Base-by-base conservation (phyloP, 1,140 invertebrate species). In the Doryteuthis pealeii region DNA sequence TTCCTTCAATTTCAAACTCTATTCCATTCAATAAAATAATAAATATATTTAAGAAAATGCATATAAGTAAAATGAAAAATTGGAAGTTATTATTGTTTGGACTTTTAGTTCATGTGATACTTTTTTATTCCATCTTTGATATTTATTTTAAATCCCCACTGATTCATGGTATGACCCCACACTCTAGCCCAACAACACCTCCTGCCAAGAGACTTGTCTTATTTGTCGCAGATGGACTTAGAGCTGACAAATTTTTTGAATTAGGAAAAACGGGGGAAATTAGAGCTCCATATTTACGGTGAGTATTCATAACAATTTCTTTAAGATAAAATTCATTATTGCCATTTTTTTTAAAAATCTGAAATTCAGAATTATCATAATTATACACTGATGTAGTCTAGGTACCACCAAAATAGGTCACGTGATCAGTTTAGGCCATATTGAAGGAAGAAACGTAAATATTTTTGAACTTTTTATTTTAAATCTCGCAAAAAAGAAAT, bases 191-290 rank as follows among this genome's bases (percentile, higher is more conserved):
- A 49, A 10, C 15, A 49, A 73, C 77, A 43, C 89, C 93, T 0
- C 91, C 92, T 31, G 93, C 95, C 0, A 92, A 93, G 82, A 89
- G 95, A 77, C 82, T 97, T 33, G 92, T 97, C 32, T 88, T 98
- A 12, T 92, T 98, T 86, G 91, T 96, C 33, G 93, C 94, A 22
- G 96, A 98, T 91, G 96, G 96, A 15, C 87, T 98, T 71, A 89
- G 96, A 80, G 94, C 93, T 66, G 93, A 96, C 83, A 93, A 93
- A 35, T 93, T 95, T 83, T 89, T 84, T 85, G 84, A 88, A 76
- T 89, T 91, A 77, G 76, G 74, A 3, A 40, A 40, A 71, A 65
- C 87, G 77, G 85, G 84, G 22, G 72, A 82, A 49, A 74, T 77
- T 32, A 82, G 82, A 71, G 83, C 84, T 26, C 87, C 90, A n/a